Conservation (phyloP, 2,113 vertebrate genomes). For the Trinectes maculatus region DNA sequence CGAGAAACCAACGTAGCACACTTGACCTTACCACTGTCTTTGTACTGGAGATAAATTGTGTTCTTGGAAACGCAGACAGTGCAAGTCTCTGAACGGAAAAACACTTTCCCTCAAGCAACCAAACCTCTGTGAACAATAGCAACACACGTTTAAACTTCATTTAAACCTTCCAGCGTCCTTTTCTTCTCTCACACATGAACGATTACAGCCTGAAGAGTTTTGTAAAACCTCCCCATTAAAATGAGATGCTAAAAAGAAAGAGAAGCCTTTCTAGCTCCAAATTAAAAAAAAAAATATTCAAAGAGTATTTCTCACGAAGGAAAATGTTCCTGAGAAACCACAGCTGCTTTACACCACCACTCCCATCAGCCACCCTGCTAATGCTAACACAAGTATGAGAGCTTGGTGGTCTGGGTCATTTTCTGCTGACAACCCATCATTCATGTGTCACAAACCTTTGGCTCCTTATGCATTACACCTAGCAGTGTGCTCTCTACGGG, state of each 20-base stretch:
- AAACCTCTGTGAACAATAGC: background rate
- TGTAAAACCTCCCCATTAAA: constrained; percentile 47
- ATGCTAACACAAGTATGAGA: constrained; percentile 64
- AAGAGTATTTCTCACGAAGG: constrained; percentile 26
- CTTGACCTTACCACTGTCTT: background rate
- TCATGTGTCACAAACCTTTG: constrained; percentile 82
- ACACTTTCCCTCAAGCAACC: constrained; percentile 1
- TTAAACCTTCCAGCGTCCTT: constrained; percentile 11
- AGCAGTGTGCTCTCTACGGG: constrained; percentile 77
- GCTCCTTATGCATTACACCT: constrained; percentile 79
- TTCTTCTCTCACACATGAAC: background rate
- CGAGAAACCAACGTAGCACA: background rate
- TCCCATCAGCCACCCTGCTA: constrained; percentile 49
- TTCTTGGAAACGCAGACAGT: constrained; percentile 7
- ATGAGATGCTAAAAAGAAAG: constrained; percentile 7
- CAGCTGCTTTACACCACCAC: background rate
- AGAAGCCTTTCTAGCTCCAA: constrained; percentile 1
- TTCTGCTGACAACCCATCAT: constrained; percentile 70
- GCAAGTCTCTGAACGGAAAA: constrained; percentile 14
- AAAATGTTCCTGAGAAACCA: background rate
- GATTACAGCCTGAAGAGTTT: background rate
- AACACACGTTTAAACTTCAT: constrained; percentile 37
- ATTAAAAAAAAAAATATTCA: constrained; percentile 24
- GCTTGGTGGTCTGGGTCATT: background rate
- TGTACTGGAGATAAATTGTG: background rate